Evolutionary conservation across 1,140 invertebrate genomes (phyloP), one percentile per base, ranked within the genome.

Genomic region (Temnothorax longispinosus): DNA sequence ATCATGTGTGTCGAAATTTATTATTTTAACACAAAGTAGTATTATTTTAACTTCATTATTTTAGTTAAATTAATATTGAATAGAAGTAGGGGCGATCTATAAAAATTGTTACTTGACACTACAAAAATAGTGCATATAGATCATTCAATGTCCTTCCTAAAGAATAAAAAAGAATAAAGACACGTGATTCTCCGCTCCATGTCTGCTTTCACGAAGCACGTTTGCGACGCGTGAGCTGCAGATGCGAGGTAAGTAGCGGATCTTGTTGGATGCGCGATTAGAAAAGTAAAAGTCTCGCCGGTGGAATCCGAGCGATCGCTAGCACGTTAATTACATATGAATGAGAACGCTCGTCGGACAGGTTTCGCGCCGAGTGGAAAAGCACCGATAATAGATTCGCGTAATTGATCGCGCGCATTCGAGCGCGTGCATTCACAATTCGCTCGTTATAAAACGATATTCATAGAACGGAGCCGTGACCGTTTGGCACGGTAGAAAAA

Each of bases 341-440:
- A 86, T 44, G 10, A 54, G 38, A 18, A 75, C 27, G 54, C 32
- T 11, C n/a, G 11, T 52, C n/a, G 2, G 54, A 41, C 69, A 58
- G 62, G 15, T 88, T 78, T 82, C 6, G 18, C 67, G 11, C 32
- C n/a, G 50, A 64, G 56, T 32, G 76, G 76, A 84, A 82, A 82
- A 87, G 18, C 69, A 82, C 44, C 18, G 27, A 74, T 65, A 44
- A 60, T 58, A 65, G n/a, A 52, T 69, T 80, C 47, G 18, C 41
- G 32, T 64, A 77, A 77, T 77, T 27, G 60, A 65, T 11, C 32
- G 32, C 7, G 18, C 21, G 69, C 18, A 65, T 74, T 58, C 56
- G 15, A 13, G 58, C 27, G 32, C 13, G 41, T 69, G 18, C 5
- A n/a, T 27, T 87, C 44, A 21, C 47, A 1, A 35, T 32, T 3